These are phyloP conservation scores for Gorilla gorilla DNA, from an alignment of 2,113 vertebrate species.

Conservation along the genomic window DNA sequence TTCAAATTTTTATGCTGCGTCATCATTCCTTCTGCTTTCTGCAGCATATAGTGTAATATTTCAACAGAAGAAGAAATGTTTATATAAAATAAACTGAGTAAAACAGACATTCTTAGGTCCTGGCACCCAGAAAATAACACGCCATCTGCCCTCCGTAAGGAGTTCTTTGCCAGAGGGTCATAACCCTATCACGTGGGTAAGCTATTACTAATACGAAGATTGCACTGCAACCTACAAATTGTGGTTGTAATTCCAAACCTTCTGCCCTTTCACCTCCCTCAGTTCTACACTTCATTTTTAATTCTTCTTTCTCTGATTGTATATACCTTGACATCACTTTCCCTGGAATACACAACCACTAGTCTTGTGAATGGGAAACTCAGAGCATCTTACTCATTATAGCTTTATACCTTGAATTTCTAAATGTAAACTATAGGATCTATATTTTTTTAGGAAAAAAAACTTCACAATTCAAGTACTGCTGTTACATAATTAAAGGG, in stretches of 20 bases:
- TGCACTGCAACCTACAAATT: slow-evolving; percentile 52
- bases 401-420: background rate
- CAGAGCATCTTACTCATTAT: background rate
- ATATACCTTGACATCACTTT: background rate
- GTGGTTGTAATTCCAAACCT: slow-evolving; percentile 30
- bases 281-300: slow-evolving; percentile 20
- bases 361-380: background rate
- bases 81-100: slow-evolving; percentile 71
- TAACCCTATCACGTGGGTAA: slow-evolving; percentile 43
- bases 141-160: slow-evolving; percentile 69
- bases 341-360: background rate
- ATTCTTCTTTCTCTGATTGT: background rate
- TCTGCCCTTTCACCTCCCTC: slow-evolving; percentile 53
- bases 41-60: slow-evolving; percentile 29
- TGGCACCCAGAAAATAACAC: slow-evolving; percentile 55
- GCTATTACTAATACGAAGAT: slow-evolving; percentile 54
- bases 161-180: slow-evolving; percentile 64
- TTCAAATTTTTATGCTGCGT: slow-evolving; percentile 59
- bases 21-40: slow-evolving; percentile 61
- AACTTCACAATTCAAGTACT: background rate
- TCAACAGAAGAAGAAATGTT: slow-evolving; percentile 64
- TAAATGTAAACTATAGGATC: background rate
- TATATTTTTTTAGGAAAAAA: background rate
- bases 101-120: slow-evolving; percentile 62
- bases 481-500: background rate